Conservation (phyloP, 2,797 vertebrate genomes). For the Silurus lanzhouensis region DNA sequence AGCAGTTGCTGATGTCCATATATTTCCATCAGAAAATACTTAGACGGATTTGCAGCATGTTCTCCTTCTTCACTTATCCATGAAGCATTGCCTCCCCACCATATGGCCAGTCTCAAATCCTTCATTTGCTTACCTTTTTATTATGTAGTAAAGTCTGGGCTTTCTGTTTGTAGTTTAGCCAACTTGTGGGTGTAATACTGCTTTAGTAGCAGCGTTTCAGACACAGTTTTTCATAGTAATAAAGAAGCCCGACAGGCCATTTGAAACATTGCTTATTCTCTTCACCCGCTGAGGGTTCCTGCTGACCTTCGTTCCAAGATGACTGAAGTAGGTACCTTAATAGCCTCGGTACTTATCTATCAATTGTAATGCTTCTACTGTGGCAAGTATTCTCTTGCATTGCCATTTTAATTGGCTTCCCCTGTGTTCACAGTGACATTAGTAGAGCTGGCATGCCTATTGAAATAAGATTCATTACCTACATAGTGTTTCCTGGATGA, state of each 20-base stretch:
- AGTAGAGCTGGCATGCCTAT: neutral
- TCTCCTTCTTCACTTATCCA: slow-evolving; percentile 27
- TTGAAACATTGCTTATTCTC: slow-evolving; percentile 9
- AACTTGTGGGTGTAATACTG: slow-evolving; percentile 4
- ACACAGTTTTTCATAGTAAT: neutral
- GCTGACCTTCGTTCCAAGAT: slow-evolving; percentile 13
- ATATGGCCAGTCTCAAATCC: slow-evolving; percentile 20
- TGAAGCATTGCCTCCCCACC: slow-evolving; percentile 8
- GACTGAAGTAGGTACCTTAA: slow-evolving; percentile 24
- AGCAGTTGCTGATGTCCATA: neutral
- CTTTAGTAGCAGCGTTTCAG: slow-evolving; percentile 17
- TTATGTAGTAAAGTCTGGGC: slow-evolving; percentile 22
- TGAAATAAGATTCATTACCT: neutral
- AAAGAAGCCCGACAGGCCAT: neutral
- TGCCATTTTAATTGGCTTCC: slow-evolving; percentile 30
- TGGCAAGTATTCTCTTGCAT: slow-evolving; percentile 15
- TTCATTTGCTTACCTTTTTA: slow-evolving; percentile 39
- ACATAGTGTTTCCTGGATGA: neutral
- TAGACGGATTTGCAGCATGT: slow-evolving; percentile 16
- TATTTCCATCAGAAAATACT: slow-evolving; percentile 21
- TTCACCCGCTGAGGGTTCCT: slow-evolving; percentile 11
- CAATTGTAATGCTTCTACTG: slow-evolving; percentile 4
- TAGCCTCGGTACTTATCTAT: slow-evolving; percentile 13
- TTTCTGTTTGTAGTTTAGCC: neutral
- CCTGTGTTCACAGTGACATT: neutral